Conservation (phyloP, 2,888 invertebrate genomes). For the Cistogaster globosa region DNA sequence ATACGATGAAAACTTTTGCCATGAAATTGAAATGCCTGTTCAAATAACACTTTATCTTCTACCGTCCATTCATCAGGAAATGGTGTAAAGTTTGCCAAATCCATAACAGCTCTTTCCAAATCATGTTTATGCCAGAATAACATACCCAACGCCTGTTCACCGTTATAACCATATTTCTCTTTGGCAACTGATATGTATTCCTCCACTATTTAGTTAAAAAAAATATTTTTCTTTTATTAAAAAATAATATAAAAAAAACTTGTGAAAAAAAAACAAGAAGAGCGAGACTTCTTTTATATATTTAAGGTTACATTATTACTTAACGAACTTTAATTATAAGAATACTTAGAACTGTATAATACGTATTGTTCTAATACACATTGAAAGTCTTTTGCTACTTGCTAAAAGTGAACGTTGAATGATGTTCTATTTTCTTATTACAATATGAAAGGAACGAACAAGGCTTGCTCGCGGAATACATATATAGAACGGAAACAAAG, state of each 20-base stretch:
- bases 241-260: no score
- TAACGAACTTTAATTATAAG: no score
- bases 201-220: slow-evolving; percentile 88
- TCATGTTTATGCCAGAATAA: slow-evolving; percentile 99
- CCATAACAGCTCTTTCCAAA: slow-evolving; percentile 94
- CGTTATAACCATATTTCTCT: slow-evolving; percentile 98
- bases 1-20: slow-evolving; percentile 99
- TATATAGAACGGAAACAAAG: no score
- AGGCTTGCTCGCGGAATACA: no score
- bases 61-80: slow-evolving; percentile 99
- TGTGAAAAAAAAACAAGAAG: background rate
- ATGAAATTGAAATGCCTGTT: slow-evolving; percentile 98
- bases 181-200: slow-evolving; percentile 97
- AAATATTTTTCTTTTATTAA: background rate
- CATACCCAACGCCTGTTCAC: slow-evolving; percentile 98
- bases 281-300: no score
- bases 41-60: slow-evolving; percentile 98
- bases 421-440: no score
- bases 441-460: no score
- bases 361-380: no score
- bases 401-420: no score
- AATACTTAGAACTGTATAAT: no score
- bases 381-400: no score
- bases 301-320: no score
- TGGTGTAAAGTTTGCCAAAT: slow-evolving; percentile 97